Evolutionary conservation across 2,888 invertebrate genomes (phyloP).

Genomic region (Malthinus seriepunctatus): DNA sequence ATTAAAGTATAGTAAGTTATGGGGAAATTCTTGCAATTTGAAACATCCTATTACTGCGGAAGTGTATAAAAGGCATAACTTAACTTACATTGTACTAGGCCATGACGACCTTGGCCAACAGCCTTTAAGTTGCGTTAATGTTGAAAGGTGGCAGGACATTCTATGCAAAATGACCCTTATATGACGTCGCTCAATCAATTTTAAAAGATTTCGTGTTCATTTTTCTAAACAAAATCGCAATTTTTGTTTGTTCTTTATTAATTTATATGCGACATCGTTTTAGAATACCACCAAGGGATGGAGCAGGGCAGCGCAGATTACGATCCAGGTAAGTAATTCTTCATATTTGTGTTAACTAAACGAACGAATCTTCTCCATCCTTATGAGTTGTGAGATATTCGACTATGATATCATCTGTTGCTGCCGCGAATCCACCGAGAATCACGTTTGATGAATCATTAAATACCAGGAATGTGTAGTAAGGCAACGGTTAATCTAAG

Average conservation of each 20-base stretch:
- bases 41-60: neutral
- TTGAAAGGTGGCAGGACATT: constrained; percentile 8
- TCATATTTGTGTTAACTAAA: neutral
- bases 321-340: constrained; percentile 68
- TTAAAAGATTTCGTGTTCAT: constrained; percentile 3
- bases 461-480: constrained; percentile 27
- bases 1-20: too few species aligned
- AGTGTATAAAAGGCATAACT: constrained; percentile 5
- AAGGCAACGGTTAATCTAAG: constrained; percentile 3
- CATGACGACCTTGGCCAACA: constrained; percentile 54
- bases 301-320: constrained; percentile 79
- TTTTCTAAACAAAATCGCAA: neutral
- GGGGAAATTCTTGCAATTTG: too few species aligned
- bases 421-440: constrained; percentile 16
- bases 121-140: constrained; percentile 49
- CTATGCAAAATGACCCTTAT: constrained; percentile 24
- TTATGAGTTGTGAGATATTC: neutral
- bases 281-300: constrained; percentile 83
- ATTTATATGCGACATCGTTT: constrained; percentile 42
- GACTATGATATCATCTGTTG: constrained; percentile 14
- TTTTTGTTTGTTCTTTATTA: constrained; percentile 8
- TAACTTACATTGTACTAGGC: constrained; percentile 51
- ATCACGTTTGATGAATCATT: constrained; percentile 24
- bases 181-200: constrained; percentile 21
- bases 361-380: neutral